Percentiles rank a stretch among this genome's conserved stretches.
These are phyloP conservation scores for Polypedilum vanderplanki DNA, from an alignment of 1,140 invertebrate genomes.

Conservation along the genomic window DNA sequence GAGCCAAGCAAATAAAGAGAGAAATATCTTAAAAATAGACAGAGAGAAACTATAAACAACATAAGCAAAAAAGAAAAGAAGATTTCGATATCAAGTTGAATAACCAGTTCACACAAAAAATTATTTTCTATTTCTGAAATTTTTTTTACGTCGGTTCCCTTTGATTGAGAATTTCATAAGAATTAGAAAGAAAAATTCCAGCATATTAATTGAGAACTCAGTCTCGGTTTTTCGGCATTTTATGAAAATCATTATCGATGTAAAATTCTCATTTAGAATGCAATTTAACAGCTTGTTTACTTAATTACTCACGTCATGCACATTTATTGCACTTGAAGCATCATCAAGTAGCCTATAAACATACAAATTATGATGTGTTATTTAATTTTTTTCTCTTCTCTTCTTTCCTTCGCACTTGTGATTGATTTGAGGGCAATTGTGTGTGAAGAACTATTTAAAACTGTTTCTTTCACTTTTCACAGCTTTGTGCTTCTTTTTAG, in stretches of 20 bases:
- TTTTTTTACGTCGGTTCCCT: background rate
- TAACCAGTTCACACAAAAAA: background rate
- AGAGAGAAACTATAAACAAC: conserved; percentile 10
- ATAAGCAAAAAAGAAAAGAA: background rate
- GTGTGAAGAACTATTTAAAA: background rate
- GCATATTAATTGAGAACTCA: background rate
- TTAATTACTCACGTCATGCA: background rate
- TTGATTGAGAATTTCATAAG: no score
- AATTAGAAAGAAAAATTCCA: background rate
- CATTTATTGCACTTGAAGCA: conserved; percentile 2
- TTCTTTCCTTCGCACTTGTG: background rate
- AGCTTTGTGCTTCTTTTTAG: background rate
- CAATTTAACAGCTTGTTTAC: background rate
- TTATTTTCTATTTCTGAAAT: background rate
- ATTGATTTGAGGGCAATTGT: background rate
- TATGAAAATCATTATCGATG: background rate
- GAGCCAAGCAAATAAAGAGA: background rate
- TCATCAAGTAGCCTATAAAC: conserved; percentile 8
- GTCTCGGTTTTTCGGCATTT: background rate
- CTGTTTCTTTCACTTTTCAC: background rate
- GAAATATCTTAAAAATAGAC: conserved; percentile 13
- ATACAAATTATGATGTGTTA: conserved; percentile 14
- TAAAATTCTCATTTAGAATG: background rate
- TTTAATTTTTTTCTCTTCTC: background rate
- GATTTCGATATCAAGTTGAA: background rate